Conservation (phyloP, 2,888 invertebrate genomes). For the Eilema caniola region DNA sequence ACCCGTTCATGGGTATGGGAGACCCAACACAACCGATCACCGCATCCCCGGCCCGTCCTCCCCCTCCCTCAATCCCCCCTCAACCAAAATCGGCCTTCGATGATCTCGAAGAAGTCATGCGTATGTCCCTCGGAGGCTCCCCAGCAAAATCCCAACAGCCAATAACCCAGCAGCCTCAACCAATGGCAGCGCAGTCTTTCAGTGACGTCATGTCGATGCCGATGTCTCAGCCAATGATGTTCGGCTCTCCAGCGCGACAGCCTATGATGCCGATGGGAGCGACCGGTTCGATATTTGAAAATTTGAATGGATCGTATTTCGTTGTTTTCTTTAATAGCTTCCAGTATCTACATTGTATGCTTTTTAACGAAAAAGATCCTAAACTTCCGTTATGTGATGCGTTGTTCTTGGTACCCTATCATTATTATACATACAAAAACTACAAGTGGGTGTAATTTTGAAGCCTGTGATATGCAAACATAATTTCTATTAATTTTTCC, state of each 20-base stretch:
- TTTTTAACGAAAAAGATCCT: conserved; percentile 22
- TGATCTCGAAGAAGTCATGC: conserved; percentile 90
- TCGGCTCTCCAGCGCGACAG: conserved; percentile 79
- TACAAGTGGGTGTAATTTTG: too few relatives aligned
- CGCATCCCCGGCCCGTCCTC: conserved; percentile 85
- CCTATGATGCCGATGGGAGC: conserved; percentile 77
- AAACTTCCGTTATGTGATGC: background rate
- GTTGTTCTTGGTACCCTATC: conserved; percentile 11
- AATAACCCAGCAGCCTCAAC: conserved; percentile 74
- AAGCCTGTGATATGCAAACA: too few relatives aligned
- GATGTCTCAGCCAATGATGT: conserved; percentile 79
- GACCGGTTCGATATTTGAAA: conserved; percentile 80
- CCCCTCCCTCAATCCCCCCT: conserved; percentile 76
- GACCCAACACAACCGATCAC: conserved; percentile 80
- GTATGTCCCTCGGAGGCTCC: conserved; percentile 89
- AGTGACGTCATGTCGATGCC: conserved; percentile 75
- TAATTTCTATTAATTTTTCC: too few relatives aligned
- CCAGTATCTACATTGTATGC: conserved; percentile 51
- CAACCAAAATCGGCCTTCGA: conserved; percentile 89
- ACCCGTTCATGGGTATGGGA: conserved; percentile 90
- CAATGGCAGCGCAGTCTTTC: conserved; percentile 75
- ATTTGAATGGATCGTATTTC: conserved; percentile 68
- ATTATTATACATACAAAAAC: too few relatives aligned
- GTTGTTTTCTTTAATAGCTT: conserved; percentile 56
- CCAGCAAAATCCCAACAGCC: conserved; percentile 78